Percentiles rank a stretch among this genome's conserved stretches.
Evolutionary conservation across 2,113 vertebrate species (phyloP).

Genomic region (Cyanoramphus novaezelandiae): DNA sequence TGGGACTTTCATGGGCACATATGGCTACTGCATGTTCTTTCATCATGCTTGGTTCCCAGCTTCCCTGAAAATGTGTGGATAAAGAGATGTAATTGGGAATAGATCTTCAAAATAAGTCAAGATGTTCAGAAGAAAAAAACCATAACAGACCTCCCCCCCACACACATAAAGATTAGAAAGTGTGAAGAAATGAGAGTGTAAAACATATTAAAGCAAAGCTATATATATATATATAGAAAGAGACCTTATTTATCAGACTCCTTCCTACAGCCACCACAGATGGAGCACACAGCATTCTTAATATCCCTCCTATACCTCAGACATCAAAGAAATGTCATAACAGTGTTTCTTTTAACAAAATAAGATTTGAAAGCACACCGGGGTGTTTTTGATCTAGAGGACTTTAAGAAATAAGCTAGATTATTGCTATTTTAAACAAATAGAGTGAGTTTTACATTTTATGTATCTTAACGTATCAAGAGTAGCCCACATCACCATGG

Average conservation of each 20-base stretch:
- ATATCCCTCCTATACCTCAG: neutral
- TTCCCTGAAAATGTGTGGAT: neutral
- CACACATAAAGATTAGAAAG: neutral
- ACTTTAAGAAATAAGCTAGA: neutral
- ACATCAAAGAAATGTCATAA: neutral
- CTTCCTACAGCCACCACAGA: conserved; percentile 3
- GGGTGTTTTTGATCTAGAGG: neutral
- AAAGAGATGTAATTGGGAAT: neutral
- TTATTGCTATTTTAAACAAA: neutral
- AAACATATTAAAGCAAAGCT: neutral
- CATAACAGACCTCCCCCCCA: neutral
- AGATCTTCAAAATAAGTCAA: neutral
- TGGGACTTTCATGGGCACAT: no score
- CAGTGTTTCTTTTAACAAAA: neutral
- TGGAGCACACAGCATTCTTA: neutral
- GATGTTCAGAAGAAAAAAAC: neutral
- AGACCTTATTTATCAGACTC: neutral
- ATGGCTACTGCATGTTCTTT: neutral
- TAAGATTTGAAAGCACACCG: neutral
- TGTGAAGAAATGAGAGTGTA: neutral
- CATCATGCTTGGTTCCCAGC: rapidly evolving
- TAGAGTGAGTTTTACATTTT: neutral
- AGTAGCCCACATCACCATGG: neutral
- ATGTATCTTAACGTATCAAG: neutral
- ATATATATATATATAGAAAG: neutral